These are phyloP conservation scores for Orchesella flavescens DNA, from an alignment of 2,888 invertebrate species.

Conservation along the genomic window DNA sequence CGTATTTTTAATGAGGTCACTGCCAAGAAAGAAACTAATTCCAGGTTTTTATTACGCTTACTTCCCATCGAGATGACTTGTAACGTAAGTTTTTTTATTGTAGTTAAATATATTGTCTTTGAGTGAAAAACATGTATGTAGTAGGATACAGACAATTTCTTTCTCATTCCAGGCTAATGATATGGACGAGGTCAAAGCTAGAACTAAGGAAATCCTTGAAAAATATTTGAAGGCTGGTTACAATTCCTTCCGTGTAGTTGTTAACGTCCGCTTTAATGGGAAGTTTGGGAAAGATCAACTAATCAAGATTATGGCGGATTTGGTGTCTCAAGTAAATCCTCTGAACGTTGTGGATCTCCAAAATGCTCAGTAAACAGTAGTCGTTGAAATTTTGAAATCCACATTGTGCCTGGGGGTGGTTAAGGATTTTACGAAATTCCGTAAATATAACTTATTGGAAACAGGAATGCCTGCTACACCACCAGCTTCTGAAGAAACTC, in stretches of 20 bases:
- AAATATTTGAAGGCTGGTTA: conserved; percentile 83
- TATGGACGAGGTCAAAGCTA: conserved; percentile 82
- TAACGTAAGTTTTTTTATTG: conserved; percentile 75
- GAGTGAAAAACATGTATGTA: too few relatives aligned
- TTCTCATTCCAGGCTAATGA: conserved; percentile 79
- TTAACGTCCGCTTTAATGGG: conserved; percentile 86
- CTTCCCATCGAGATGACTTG: conserved; percentile 88
- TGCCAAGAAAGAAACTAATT: conserved; percentile 81
- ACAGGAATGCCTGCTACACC: conserved; percentile 63
- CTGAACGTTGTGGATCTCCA: conserved; percentile 86
- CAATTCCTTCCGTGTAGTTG: conserved; percentile 84
- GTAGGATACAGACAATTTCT: too few relatives aligned
- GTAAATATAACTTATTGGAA: conserved; percentile 89
- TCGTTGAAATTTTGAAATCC: conserved; percentile 88
- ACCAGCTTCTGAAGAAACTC: neutral
- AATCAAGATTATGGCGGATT: conserved; percentile 83
- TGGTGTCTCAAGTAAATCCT: conserved; percentile 81
- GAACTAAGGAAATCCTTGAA: conserved; percentile 81
- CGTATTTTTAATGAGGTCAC: conserved; percentile 84
- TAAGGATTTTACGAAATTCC: conserved; percentile 84
- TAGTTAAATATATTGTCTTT: too few relatives aligned
- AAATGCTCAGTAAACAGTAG: conserved; percentile 82
- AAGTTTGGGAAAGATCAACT: conserved; percentile 82
- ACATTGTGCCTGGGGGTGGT: conserved; percentile 87
- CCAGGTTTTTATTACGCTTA: conserved; percentile 85